Percentiles rank a stretch among this genome's conserved stretches.
These are phyloP conservation scores for Smithornis capensis DNA, from an alignment of 2,113 vertebrate genomes.

Conservation along the genomic window DNA sequence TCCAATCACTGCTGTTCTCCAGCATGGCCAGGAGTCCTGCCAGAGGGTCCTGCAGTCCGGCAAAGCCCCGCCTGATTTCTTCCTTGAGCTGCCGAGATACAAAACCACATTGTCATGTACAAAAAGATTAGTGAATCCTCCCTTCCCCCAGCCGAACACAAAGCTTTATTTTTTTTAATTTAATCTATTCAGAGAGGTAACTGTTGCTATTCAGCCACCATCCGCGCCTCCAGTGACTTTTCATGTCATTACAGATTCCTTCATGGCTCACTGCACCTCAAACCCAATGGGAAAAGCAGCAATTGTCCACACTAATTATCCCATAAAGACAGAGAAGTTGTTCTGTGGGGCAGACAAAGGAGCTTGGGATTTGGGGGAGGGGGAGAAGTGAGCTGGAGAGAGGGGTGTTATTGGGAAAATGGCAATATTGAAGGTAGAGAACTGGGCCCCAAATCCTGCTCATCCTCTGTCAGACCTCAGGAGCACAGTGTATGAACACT, in stretches of 20 bases:
- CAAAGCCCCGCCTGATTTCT: slow-evolving; percentile 55
- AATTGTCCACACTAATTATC: slow-evolving; percentile 70
- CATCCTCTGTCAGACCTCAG: not conserved
- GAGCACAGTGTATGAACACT: not conserved
- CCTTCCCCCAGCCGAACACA: slow-evolving; percentile 2
- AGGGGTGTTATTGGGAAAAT: not conserved
- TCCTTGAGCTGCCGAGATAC: slow-evolving; percentile 66
- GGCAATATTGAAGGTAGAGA: not conserved
- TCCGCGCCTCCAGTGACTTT: slow-evolving; percentile 59
- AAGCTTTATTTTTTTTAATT: slow-evolving; percentile 54
- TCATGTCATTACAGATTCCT: slow-evolving; percentile 63
- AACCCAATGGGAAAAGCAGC: slow-evolving; percentile 59
- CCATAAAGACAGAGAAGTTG: slow-evolving; percentile 61
- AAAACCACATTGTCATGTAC: slow-evolving; percentile 43
- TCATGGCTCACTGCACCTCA: slow-evolving; percentile 62
- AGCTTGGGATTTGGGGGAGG: slow-evolving; percentile 39
- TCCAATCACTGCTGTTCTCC: not conserved
- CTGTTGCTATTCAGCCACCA: slow-evolving; percentile 69
- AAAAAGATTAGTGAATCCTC: slow-evolving; percentile 42
- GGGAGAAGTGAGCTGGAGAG: slow-evolving; percentile 8
- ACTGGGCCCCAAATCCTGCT: not conserved
- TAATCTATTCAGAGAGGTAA: slow-evolving; percentile 71
- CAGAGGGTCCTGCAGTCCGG: slow-evolving; percentile 38
- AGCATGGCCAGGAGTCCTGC: slow-evolving; percentile 60
- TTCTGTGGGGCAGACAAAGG: slow-evolving; percentile 52